phyloP scores from a whole-genome alignment of 2,113 vertebrate species.

The Ctenodactylus gundi region DNA sequence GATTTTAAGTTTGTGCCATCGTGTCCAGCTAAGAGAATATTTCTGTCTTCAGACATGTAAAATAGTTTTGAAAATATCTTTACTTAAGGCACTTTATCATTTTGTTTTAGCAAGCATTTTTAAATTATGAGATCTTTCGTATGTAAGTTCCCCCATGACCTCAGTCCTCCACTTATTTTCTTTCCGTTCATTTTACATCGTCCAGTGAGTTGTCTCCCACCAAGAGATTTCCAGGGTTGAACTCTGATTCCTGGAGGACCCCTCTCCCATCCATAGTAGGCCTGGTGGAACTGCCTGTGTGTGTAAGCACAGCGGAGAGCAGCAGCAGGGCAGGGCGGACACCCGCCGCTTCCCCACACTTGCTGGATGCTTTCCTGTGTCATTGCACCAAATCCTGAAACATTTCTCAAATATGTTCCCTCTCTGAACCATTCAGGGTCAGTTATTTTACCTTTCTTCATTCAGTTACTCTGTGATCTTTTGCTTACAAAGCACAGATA shows the following conservation, averaged over 20 bases:
- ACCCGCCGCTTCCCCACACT: too few species aligned
- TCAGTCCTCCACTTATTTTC: neutral
- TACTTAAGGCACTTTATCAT: neutral
- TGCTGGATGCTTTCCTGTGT: neutral
- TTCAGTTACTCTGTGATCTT: constrained; percentile 35
- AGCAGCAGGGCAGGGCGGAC: too few species aligned
- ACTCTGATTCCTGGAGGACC: neutral
- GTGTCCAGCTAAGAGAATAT: too few species aligned
- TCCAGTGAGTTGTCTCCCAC: neutral
- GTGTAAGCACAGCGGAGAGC: neutral
- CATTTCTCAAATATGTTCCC: neutral
- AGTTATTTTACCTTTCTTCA: constrained; percentile 14
- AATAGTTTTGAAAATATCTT: constrained; percentile 22
- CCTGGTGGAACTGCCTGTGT: neutral
- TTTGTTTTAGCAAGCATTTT: neutral
- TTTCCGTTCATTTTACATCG: neutral
- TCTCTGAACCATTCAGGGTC: neutral
- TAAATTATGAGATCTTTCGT: neutral
- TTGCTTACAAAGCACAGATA: too few species aligned
- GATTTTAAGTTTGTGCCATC: too few species aligned
- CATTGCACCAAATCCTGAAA: neutral
- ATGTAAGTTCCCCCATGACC: neutral
- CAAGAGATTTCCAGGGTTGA: neutral
- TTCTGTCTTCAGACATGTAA: neutral
- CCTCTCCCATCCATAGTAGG: neutral